Base-by-base conservation (phyloP, 2,797 vertebrate species). In the Takifugu rubripes region DNA sequence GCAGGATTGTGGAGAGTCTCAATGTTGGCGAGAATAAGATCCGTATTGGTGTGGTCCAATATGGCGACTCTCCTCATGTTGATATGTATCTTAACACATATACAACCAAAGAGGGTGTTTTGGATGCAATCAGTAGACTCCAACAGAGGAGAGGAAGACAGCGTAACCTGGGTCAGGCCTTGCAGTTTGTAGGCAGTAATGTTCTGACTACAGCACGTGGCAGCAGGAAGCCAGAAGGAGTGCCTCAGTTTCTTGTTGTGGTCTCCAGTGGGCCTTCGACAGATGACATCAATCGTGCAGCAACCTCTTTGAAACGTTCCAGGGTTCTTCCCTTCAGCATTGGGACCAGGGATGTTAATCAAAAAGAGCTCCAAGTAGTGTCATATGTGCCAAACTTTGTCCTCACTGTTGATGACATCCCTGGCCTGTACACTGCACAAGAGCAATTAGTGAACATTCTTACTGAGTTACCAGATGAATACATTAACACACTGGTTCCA, bases 41-140 rank as follows among this genome's bases (percentile, higher is more conserved):
- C 42, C 91, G 91, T 0, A 88, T 99, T 1, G 91, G 90, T 0
- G 80, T 98, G 0, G 92, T 93, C 0, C 97, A 99, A 76, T 98
- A 94, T 85, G 95, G 94, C 14, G 94, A 94, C 44, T 64, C 12
- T 66, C 76, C 95, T 31, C 83, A 79, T 42, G 85, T 88, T 0
- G 92, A 95, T 69, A 95, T 99, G 83, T 87, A 91, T 81, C 91
- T 98, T 0, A 95, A 98, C 47, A 82, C 91, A 5, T 74, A 96
- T 1, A 84, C 87, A 74, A 94, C 93, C 69, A 93, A 93, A 81
- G 89, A 93, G 64, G 90, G 84, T 0, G 84, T 97, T 42, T 21
- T 95, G 61, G 84, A 51, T 0, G 92, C 87, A 15, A 71, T 98
- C 49, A 88, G 66, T 7, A 70, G 70, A 60, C 62, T 98, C 56